Percentiles rank a stretch among this genome's conserved stretches.
Conservation (phyloP, 2,113 vertebrate genomes). For the Fregata magnificens region DNA sequence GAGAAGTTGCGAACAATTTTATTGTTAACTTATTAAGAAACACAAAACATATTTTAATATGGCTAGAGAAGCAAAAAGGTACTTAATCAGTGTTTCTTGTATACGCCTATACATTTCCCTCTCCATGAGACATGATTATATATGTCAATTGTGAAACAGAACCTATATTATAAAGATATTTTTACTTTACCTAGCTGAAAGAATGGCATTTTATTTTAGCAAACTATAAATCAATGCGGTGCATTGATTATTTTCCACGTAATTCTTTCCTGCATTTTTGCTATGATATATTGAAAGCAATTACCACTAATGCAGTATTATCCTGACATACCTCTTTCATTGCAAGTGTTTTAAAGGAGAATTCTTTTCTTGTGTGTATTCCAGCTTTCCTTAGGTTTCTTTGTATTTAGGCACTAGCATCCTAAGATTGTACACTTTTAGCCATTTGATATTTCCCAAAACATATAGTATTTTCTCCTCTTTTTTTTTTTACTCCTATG, state of each 20-base stretch:
- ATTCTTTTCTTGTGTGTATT: not conserved
- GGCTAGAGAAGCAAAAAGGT: conserved; percentile 71
- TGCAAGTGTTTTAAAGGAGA: conserved; percentile 36
- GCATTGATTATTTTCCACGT: conserved; percentile 73
- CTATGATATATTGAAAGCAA: conserved; percentile 61
- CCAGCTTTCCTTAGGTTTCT: conserved; percentile 50
- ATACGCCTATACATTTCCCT: conserved; percentile 67
- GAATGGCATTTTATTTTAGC: conserved; percentile 80
- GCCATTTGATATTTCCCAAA: conserved; percentile 1
- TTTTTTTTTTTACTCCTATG: not conserved
- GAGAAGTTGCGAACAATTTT: conserved; percentile 67
- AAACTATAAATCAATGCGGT: conserved; percentile 76
- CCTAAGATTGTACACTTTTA: not conserved
- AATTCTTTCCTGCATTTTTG: conserved; percentile 62
- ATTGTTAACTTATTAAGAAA: conserved; percentile 78
- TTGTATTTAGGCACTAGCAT: conserved; percentile 18
- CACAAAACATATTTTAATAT: conserved; percentile 67
- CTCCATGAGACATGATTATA: conserved; percentile 74
- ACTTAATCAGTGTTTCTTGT: conserved; percentile 74
- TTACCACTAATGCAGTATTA: conserved; percentile 75
- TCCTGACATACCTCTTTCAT: conserved; percentile 71
- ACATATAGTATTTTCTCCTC: not conserved
- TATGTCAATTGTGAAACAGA: conserved; percentile 78
- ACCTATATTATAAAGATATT: conserved; percentile 79
- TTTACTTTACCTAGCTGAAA: conserved; percentile 75